Percentiles rank a stretch among this genome's conserved stretches.
phyloP scores from a whole-genome alignment of 2,113 vertebrate genomes.

The Promerops cafer region DNA sequence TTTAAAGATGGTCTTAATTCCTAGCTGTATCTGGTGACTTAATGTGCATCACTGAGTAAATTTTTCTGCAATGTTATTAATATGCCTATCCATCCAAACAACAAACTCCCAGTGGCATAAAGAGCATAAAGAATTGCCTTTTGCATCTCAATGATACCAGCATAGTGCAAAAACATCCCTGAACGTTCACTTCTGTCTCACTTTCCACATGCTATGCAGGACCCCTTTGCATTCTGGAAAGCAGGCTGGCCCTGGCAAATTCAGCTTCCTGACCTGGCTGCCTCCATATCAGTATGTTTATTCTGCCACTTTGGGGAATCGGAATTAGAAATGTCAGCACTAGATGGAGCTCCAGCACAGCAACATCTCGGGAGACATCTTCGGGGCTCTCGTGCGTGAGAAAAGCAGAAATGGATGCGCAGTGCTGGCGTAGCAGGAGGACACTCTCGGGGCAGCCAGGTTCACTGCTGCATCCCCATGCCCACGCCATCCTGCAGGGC shows the following conservation, averaged over 20 bases:
- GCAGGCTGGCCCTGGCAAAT: not conserved
- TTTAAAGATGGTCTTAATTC: not conserved
- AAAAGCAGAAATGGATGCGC: not conserved
- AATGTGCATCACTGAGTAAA: not conserved
- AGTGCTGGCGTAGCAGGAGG: not conserved
- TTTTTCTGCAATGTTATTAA: not conserved
- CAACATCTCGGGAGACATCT: not conserved
- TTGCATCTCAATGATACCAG: not conserved
- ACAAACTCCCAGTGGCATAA: not conserved
- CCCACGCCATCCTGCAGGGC: rapidly evolving
- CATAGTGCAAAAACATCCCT: not conserved
- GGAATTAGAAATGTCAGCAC: not conserved
- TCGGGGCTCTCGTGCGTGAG: rapidly evolving
- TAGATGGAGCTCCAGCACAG: conserved; percentile 51
- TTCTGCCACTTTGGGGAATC: not conserved
- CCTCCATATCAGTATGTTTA: rapidly evolving
- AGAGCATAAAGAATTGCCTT: not conserved
- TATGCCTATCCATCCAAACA: not conserved
- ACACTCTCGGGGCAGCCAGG: not conserved
- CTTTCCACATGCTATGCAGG: not conserved
- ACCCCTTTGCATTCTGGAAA: not conserved
- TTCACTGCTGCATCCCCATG: not conserved
- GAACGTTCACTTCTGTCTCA: not conserved
- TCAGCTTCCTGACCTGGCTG: not conserved
- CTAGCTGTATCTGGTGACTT: not conserved